Evolutionary conservation across 2,113 vertebrate species (phyloP), one percentile per base, ranked within the genome.

Genomic region (Dromas ardeola): DNA sequence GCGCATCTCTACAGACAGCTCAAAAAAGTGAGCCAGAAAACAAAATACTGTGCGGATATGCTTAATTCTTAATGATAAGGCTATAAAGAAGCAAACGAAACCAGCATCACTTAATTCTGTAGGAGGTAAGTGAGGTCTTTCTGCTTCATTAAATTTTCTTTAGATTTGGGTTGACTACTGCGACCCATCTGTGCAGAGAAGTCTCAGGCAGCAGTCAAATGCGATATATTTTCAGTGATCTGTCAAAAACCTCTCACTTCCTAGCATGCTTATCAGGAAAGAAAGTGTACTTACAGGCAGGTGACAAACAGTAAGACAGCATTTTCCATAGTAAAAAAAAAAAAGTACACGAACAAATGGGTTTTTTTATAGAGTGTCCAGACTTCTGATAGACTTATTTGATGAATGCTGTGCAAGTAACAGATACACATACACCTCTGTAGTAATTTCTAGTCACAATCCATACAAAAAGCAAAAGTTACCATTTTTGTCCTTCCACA

Each of bases 151-250:
- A 93, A 53, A 58, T 95, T 95, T 95, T 80, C 88, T 95, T 95
- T 70, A 89, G 73, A 82, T 92, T 82, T 87, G n/a, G 62, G 70
- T 49, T 95, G 83, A 96, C 86, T 89, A 89, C 81, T 14, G 45
- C 0, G 32, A 95, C 81, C 91, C 95, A 97, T 96, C 86, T 91
- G 93, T 70, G 84, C 93, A 87, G 76, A 87, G 36, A 79, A 88
- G 77, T 84, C 87, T 93, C 96, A 94, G 83, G 83, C 86, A 95
- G 77, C 88, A 95, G 80, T 61, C 81, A 93, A 91, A 95, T 13
- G 52, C 40, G 86, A 88, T 81, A 15, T 23, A 95, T 92, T 93
- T 95, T 47, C 3, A 1, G 70, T 73, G 58, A 86, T 95, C 77
- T 93, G 81, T 93, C 94, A 89, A 88, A 92, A 66, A 61, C 85